These are phyloP conservation scores for Anastrepha ludens DNA, from an alignment of 1,140 invertebrate genomes.

Conservation along the genomic window DNA sequence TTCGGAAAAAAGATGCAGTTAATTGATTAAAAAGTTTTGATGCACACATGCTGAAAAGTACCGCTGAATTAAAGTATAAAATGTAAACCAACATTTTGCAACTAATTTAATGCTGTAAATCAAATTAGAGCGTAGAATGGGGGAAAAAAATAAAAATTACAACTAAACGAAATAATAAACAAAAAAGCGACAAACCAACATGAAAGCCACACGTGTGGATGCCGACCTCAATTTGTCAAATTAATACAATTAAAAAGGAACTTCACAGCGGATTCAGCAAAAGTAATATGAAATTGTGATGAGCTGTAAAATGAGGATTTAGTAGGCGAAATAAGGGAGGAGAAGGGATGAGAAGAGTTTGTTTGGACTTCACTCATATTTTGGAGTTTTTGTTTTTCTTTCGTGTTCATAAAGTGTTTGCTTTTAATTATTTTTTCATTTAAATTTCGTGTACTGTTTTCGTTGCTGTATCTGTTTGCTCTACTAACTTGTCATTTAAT, in stretches of 20 bases:
- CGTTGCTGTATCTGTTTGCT: too few relatives aligned
- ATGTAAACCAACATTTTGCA: conserved; percentile 40
- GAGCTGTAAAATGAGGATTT: not conserved
- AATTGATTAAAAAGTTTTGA: conserved; percentile 27
- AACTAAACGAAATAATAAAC: not conserved
- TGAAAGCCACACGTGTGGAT: not conserved
- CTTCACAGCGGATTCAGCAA: not conserved
- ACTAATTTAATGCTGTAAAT: conserved; percentile 23
- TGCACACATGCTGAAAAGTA: not conserved
- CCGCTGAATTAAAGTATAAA: conserved; percentile 18
- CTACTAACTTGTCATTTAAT: too few relatives aligned
- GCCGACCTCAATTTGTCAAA: conserved; percentile 14
- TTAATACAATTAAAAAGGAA: conserved; percentile 31
- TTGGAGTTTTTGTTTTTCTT: too few relatives aligned
- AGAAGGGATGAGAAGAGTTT: too few relatives aligned
- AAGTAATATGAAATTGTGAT: not conserved
- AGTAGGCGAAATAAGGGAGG: not conserved
- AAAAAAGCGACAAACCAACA: not conserved
- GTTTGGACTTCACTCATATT: too few relatives aligned
- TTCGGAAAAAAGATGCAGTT: conserved; percentile 4
- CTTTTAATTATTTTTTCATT: too few relatives aligned
- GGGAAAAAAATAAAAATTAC: not conserved
- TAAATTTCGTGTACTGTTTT: too few relatives aligned
- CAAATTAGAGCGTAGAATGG: not conserved
- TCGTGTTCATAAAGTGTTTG: too few relatives aligned